Evolutionary conservation across 2,888 invertebrate species (phyloP), one percentile per base, ranked within the genome.

Genomic region (Ormyrus nitidulus): DNA sequence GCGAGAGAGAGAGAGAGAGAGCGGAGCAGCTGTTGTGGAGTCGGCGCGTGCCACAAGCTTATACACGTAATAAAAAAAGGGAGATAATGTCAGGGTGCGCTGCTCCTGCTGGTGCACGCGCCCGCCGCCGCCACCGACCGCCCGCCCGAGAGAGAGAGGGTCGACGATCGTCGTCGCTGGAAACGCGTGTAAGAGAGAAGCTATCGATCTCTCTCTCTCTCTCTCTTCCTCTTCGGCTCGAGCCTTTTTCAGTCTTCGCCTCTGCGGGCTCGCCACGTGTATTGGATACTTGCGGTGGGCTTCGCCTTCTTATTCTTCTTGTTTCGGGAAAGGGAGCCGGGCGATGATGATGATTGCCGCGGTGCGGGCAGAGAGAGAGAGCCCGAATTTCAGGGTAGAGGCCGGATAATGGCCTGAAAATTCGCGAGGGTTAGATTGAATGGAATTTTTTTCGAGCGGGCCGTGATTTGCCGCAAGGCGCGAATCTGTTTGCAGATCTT

Each of bases 1-100:
- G 19, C 19, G 19, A 19, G 19, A 19, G 19, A 2, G 19, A 19
- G 19, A 19, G 66, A 54, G 51, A 58, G 72, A 53, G 68, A 70
- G 81, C 68, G 56, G 34, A 54, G 88, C 89, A 89, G 90, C 89
- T 90, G 90, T 88, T 89, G 85, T 84, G 85, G 83, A 84, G 85
- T 85, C 86, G 90, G 89, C 90, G 90, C 90, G 90, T 90, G 90
- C 90, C 90, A 90, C 89, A 88, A 89, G 83, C 74, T 84, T 86
- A 86, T 86, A 81, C 77, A 77, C 81, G 73, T 66, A 61, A 86
- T 85, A 86, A 88, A 86, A 87, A 85, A 87, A 86, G 86, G 86
- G 84, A 87, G 89, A 89, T 89, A 89, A 89, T 89, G 87, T 86
- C 86, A 85, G 88, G 89, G 88, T 89, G 86, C 85, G 58, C 13